These are phyloP conservation scores for Epinephelus awoara DNA, from an alignment of 2,797 vertebrate species.

Conservation along the genomic window DNA sequence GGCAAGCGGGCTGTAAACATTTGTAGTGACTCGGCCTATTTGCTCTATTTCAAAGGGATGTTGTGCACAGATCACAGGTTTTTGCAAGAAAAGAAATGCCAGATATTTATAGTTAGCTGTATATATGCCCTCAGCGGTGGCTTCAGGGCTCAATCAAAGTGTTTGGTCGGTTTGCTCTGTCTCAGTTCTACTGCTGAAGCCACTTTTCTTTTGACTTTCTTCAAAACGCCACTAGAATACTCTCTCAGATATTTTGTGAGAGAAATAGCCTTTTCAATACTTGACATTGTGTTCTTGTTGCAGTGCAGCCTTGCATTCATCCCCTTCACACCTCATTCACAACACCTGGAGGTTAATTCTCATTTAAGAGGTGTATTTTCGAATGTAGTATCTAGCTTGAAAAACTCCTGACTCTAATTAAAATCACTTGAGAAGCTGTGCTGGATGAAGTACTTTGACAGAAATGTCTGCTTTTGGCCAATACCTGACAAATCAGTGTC, in stretches of 20 bases:
- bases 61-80: background rate
- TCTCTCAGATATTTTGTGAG: background rate
- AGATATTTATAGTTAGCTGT: background rate
- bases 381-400: background rate
- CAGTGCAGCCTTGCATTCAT: conserved; percentile 11
- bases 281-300: conserved; percentile 31
- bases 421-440: too few species aligned
- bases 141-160: background rate
- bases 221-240: background rate
- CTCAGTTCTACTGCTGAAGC: background rate
- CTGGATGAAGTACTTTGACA: too few species aligned
- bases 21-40: background rate
- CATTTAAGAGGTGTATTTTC: conserved; percentile 3
- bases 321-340: background rate
- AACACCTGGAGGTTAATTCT: conserved; percentile 17
- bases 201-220: conserved; percentile 9
- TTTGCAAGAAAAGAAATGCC: background rate
- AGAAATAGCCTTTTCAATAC: conserved; percentile 17
- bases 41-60: background rate
- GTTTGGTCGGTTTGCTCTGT: background rate
- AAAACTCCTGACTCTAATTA: background rate
- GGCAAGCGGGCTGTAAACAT: background rate
- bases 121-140: background rate
- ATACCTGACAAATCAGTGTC: background rate
- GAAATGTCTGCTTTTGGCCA: background rate